Conservation (phyloP, 1,140 invertebrate genomes). For the Globodera rostochiensis region DNA sequence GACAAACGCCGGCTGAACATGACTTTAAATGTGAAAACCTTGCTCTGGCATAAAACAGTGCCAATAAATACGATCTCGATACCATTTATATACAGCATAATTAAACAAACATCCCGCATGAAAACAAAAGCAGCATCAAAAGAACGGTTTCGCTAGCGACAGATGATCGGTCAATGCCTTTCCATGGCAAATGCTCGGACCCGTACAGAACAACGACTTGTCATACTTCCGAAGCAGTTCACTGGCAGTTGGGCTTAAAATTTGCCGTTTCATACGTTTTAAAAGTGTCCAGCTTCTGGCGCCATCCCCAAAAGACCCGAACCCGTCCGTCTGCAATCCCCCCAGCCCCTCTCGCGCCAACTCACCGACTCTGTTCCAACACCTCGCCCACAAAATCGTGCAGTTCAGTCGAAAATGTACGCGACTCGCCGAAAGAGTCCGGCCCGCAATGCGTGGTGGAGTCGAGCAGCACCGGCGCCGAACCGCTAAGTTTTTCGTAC, state of each 20-base stretch:
- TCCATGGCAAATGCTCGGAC: neutral
- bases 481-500: conserved; percentile 82
- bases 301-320: no score
- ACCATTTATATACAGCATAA: neutral
- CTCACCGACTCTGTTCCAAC: conserved; percentile 14
- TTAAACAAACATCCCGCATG: neutral
- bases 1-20: no score
- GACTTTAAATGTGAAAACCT: no score
- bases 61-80: neutral
- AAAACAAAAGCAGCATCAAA: neutral
- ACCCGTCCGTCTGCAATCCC: no score
- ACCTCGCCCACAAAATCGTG: conserved; percentile 24
- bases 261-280: no score
- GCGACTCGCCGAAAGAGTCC: neutral
- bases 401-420: conserved; percentile 23
- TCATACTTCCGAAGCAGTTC: conserved; percentile 4
- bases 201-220: neutral
- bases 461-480: conserved; percentile 78
- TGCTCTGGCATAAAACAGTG: no score
- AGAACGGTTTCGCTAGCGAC: neutral
- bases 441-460: conserved; percentile 69
- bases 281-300: no score
- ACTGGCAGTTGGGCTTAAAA: neutral
- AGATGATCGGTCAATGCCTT: neutral
- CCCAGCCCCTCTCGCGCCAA: neutral